Evolutionary conservation across 2,113 vertebrate genomes (phyloP).

Genomic region (Chloropsis hardwickii): DNA sequence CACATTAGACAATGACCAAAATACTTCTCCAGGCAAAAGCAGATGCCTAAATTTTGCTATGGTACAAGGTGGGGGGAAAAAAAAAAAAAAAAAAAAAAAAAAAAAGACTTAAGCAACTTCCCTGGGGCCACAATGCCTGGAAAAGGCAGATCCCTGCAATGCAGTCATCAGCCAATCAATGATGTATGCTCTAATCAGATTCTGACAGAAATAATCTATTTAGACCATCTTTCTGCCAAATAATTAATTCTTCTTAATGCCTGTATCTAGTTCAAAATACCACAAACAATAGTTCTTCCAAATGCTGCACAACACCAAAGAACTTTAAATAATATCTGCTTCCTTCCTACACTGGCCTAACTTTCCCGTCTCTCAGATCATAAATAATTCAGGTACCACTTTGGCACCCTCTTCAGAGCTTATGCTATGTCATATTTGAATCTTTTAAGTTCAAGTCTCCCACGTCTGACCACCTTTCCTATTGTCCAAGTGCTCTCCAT

Average conservation of each 20-base stretch:
- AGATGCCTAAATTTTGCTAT: not conserved
- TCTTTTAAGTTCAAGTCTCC: not conserved
- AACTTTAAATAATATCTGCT: not conserved
- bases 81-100: not conserved
- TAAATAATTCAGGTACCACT: conserved; percentile 19
- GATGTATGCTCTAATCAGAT: not conserved
- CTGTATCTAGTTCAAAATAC: not conserved
- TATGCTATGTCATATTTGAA: not conserved
- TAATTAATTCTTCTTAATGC: conserved; percentile 30
- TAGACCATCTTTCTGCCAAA: conserved; percentile 26
- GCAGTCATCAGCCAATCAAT: conserved; percentile 21
- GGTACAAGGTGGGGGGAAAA: not conserved
- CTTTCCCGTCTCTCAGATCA: not conserved
- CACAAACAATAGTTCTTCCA: not conserved
- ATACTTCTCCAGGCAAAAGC: not conserved
- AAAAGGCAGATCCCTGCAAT: conserved; percentile 38
- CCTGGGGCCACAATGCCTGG: not conserved
- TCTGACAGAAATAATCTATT: conserved; percentile 15
- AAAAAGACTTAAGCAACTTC: not conserved
- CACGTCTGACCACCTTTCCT: not conserved
- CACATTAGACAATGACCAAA: not conserved
- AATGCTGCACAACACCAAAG: not conserved
- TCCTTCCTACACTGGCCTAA: not conserved
- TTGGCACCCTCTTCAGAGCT: not conserved
- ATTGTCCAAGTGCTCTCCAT: not conserved